Percentiles rank a stretch among this genome's conserved stretches.
phyloP scores from a whole-genome alignment of 2,888 invertebrate genomes.

The Synergus gifuensis region DNA sequence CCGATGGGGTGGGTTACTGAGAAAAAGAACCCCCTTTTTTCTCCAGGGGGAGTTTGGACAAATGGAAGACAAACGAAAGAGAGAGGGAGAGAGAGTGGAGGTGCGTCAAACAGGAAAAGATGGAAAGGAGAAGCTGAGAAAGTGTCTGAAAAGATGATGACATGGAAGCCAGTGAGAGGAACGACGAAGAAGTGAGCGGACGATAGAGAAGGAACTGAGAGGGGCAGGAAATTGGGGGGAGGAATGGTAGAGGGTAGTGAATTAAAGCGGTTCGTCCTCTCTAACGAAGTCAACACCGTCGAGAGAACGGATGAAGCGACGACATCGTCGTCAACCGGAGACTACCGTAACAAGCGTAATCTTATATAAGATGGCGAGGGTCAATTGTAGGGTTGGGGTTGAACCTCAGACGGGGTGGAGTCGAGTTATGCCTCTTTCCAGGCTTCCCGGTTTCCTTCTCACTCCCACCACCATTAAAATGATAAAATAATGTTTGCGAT shows the following conservation, averaged over 20 bases:
- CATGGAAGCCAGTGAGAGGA: slow-evolving; percentile 45
- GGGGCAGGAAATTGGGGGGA: slow-evolving; percentile 46
- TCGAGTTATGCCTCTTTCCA: slow-evolving; percentile 46
- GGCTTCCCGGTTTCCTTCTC: slow-evolving; percentile 35
- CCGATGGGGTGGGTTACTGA: slow-evolving; percentile 6
- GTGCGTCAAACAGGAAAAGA: slow-evolving; percentile 31
- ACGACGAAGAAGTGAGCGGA: slow-evolving; percentile 23
- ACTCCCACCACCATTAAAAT: slow-evolving; percentile 71
- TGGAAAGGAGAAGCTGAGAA: slow-evolving; percentile 39
- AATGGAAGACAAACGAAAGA: slow-evolving; percentile 47
- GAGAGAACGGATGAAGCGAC: slow-evolving; percentile 47
- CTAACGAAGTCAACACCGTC: slow-evolving; percentile 70
- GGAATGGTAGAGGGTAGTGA: slow-evolving; percentile 58
- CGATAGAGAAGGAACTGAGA: slow-evolving; percentile 32
- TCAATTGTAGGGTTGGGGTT: slow-evolving; percentile 51
- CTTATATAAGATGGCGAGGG: slow-evolving; percentile 67
- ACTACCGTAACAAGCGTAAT: slow-evolving; percentile 73
- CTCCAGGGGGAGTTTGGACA: slow-evolving; percentile 38
- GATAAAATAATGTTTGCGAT: slow-evolving; percentile 76
- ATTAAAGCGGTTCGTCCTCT: slow-evolving; percentile 69
- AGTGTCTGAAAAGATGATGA: slow-evolving; percentile 43
- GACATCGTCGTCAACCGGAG: slow-evolving; percentile 58
- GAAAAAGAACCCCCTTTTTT: background rate
- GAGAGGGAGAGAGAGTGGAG: background rate
- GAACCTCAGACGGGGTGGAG: slow-evolving; percentile 42